phyloP scores from a whole-genome alignment of 2,888 invertebrate genomes.

The Cephus nigrinus region DNA sequence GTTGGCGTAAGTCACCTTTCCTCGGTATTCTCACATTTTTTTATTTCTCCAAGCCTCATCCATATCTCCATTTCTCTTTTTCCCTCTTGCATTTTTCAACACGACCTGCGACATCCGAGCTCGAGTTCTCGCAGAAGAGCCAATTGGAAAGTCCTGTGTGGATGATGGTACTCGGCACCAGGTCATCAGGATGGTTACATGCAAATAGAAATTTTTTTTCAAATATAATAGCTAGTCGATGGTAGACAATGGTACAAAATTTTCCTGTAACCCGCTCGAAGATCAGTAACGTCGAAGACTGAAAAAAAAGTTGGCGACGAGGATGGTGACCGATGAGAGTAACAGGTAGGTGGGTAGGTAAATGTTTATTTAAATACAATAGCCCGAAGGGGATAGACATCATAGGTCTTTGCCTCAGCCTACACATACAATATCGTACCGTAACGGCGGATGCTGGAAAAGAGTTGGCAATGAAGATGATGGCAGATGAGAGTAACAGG shows the following conservation, averaged over 20 bases:
- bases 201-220: neutral
- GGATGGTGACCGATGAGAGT: neutral
- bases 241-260: neutral
- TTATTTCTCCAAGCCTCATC: neutral
- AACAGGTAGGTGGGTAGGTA: neutral
- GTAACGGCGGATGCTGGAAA: neutral
- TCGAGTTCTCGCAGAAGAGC: neutral
- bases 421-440: neutral
- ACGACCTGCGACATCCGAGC: neutral
- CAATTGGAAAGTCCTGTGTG: neutral
- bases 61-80: neutral
- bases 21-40: neutral
- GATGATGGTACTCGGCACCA: neutral
- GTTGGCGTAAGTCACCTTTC: neutral
- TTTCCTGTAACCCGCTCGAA: neutral
- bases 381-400: neutral
- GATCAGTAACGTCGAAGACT: neutral
- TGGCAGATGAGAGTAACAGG: conserved; percentile 1
- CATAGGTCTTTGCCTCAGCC: neutral
- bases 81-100: neutral
- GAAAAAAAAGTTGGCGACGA: neutral
- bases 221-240: neutral
- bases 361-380: neutral
- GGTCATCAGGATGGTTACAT: neutral
- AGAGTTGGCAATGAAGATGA: neutral